phyloP scores from a whole-genome alignment of 1,140 invertebrate species.

The Zaprionus camerounensis region DNA sequence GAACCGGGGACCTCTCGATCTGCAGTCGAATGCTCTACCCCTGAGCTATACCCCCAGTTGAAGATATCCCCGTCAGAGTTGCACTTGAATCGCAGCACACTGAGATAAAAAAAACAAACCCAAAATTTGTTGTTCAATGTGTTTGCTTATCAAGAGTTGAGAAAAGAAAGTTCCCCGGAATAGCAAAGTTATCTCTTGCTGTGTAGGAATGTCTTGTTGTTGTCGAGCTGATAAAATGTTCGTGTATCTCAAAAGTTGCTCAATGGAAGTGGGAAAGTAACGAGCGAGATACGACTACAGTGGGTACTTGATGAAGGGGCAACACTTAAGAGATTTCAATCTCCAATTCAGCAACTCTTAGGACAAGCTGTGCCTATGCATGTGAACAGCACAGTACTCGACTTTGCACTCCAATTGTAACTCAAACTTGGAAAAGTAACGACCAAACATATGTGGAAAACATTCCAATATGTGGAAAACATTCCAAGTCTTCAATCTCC shows the following conservation, averaged over 20 bases:
- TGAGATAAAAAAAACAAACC: slow-evolving; percentile 20
- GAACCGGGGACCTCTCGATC: slow-evolving; percentile 97
- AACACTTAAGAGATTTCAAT: not conserved
- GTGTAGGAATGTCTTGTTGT: not conserved
- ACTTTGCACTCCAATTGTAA: too few relatives aligned
- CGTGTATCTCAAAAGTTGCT: slow-evolving; percentile 5
- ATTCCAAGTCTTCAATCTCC: not conserved
- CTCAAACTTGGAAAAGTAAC: not conserved
- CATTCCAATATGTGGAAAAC: not conserved
- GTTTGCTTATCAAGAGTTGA: not conserved
- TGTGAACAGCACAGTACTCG: not conserved
- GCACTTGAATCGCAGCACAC: not conserved
- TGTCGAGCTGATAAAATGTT: not conserved
- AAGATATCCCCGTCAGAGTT: not conserved
- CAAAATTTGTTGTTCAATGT: not conserved
- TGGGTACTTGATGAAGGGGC: not conserved
- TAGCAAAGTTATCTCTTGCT: not conserved
- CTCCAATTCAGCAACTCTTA: not conserved
- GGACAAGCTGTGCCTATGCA: not conserved
- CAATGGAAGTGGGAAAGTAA: not conserved
- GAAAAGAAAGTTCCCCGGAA: slow-evolving; percentile 1
- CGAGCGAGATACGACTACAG: not conserved
- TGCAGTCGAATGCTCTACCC: slow-evolving; percentile 97
- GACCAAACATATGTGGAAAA: not conserved
- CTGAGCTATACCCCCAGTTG: slow-evolving; percentile 93